Conservation (phyloP, 1,140 invertebrate genomes). For the Tetragnatha versicolor region DNA sequence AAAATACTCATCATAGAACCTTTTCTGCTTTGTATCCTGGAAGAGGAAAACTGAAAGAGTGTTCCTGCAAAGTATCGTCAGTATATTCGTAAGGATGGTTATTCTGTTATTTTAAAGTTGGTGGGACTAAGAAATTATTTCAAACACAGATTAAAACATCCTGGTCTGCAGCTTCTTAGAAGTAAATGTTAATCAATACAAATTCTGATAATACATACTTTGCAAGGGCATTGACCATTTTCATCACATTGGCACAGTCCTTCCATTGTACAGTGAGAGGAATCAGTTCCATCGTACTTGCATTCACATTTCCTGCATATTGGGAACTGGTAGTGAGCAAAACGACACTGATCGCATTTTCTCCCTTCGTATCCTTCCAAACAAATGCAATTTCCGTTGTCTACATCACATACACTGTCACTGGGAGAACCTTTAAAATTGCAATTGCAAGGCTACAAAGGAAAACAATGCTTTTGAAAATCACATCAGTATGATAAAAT, state of each 20-base stretch:
- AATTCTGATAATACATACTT: conserved; percentile 67
- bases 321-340: conserved; percentile 89
- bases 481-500: no score
- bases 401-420: conserved; percentile 74
- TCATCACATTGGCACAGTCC: conserved; percentile 72
- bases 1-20: no score
- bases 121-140: no score
- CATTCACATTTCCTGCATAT: conserved; percentile 85
- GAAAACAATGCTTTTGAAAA: conserved; percentile 12
- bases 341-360: conserved; percentile 79
- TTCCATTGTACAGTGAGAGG: conserved; percentile 68
- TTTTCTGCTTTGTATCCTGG: no score
- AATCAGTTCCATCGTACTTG: conserved; percentile 73
- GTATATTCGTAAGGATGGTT: no score
- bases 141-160: no score
- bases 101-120: no score
- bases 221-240: conserved; percentile 85
- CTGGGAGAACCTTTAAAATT: conserved; percentile 73
- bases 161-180: no score
- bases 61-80: no score
- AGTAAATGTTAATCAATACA: no score
- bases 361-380: conserved; percentile 79
- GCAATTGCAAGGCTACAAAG: conserved; percentile 76
- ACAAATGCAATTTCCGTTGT: conserved; percentile 82
- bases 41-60: no score